Base-by-base conservation (phyloP, 2,113 vertebrate species). In the Halcyon malimbica region DNA sequence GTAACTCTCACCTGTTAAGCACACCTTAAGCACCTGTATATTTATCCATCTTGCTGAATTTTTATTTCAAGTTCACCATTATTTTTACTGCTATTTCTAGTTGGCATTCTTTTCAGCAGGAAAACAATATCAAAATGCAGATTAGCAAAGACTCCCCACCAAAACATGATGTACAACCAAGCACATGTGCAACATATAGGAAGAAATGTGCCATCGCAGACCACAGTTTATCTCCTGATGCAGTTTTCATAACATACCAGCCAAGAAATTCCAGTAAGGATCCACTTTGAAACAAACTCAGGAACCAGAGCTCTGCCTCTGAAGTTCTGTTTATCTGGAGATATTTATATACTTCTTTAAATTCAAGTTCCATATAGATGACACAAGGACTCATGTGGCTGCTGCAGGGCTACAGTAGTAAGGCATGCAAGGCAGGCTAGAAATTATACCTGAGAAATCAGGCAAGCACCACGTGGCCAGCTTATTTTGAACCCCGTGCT, bases 181-280 rank as follows among this genome's bases (percentile, higher is more conserved):
- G 35, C 7, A 63, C 1, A 2, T 3, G 19, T 57, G 33, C 67
- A 65, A 63, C 0, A 2, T 59, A 18, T 1, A 80, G 25, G 53
- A 92, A 70, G 28, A 77, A 70, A 67, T 0, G 1, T 74, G 88
- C 44, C 31, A 39, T 73, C 57, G 26, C 11, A 56, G 17, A 74
- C 29, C 42, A 67, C 33, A 75, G 4, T 1, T 70, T 16, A 41
- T 42, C 31, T 71, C 28, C 41, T 19, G 39, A 76, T 50, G 21
- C 28, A 41, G 17, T 78, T 51, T 54, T 59, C 2, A 0, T 68
- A 71, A 51, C 18, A 79, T 17, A n/a, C 10, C 41, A 84, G 33
- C 18, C 39, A 75, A 83, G 26, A 75, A 82, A 74, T 48, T 71
- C 44, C 25, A 89, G 35, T 25, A 86, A 35, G 13, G 31, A 83